These are phyloP conservation scores for Alloplasta piceator DNA, from an alignment of 2,888 invertebrate species.

Conservation along the genomic window DNA sequence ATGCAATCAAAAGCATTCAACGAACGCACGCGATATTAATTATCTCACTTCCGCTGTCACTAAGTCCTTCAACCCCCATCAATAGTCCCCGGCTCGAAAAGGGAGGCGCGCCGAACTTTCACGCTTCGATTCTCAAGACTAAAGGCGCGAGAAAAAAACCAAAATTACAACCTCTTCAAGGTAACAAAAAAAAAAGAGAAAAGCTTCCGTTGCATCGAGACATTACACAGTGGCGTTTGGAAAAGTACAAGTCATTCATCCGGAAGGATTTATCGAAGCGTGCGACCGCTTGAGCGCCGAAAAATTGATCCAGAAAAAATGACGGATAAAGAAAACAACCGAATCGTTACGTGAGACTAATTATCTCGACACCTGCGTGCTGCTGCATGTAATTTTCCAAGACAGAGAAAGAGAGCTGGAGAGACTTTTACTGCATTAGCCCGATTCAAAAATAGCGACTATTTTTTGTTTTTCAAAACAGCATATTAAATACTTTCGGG, in stretches of 20 bases:
- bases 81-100: too few relatives aligned
- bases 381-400: background rate
- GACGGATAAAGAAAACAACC: background rate
- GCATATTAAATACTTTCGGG: too few relatives aligned
- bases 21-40: too few relatives aligned
- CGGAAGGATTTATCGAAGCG: constrained; percentile 40
- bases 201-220: constrained; percentile 26
- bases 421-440: background rate
- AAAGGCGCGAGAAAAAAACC: too few relatives aligned
- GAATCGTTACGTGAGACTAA: constrained; percentile 9
- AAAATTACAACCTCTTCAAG: too few relatives aligned
- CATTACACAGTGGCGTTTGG: background rate
- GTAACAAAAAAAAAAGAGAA: background rate
- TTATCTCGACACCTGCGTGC: constrained; percentile 18
- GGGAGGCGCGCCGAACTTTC: background rate
- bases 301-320: background rate
- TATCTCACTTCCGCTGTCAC: too few relatives aligned
- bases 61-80: too few relatives aligned
- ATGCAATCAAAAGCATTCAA: too few relatives aligned
- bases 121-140: background rate
- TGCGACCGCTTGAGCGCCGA: constrained; percentile 36
- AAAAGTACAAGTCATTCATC: constrained; percentile 43
- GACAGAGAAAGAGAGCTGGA: background rate
- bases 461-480: too few relatives aligned
- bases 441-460: too few relatives aligned